phyloP scores from a whole-genome alignment of 2,113 vertebrate species.

The Tupaia tana region DNA sequence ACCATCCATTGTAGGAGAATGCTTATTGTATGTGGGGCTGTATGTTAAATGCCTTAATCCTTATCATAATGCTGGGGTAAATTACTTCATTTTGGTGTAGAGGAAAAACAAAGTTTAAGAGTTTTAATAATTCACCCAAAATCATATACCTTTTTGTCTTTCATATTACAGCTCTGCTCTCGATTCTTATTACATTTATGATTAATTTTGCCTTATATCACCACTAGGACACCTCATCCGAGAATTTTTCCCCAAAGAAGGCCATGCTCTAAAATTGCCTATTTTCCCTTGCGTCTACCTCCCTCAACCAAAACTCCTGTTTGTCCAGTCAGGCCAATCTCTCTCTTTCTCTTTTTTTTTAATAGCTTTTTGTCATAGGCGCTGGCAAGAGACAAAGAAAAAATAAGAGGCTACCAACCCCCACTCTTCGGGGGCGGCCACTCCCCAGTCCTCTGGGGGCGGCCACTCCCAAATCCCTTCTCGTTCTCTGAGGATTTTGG shows the following conservation, averaged over 20 bases:
- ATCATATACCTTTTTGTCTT: constrained; percentile 12
- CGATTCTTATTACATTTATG: background rate
- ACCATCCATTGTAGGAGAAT: background rate
- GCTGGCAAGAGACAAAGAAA: too few species aligned
- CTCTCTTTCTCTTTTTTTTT: background rate
- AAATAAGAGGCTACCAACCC: too few species aligned
- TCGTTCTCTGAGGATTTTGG: too few species aligned
- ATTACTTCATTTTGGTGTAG: constrained; percentile 17
- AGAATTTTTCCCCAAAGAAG: constrained; percentile 20
- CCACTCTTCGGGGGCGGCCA: too few species aligned
- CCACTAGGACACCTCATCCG: background rate
- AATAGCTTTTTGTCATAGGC: too few species aligned
- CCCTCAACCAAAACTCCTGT: background rate
- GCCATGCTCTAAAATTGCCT: background rate
- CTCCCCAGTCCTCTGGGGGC: too few species aligned
- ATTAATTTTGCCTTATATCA: background rate
- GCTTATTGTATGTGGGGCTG: background rate
- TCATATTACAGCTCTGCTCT: background rate
- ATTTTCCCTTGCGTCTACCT: background rate
- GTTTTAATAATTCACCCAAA: background rate
- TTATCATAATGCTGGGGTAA: constrained; percentile 14
- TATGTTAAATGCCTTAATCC: background rate
- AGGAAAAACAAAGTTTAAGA: constrained; percentile 41
- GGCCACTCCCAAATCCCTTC: too few species aligned
- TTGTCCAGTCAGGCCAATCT: background rate